phyloP scores from a whole-genome alignment of 37 sponge, comb jelly and placozoan genomes.

The Theonella swinhoei region DNA sequence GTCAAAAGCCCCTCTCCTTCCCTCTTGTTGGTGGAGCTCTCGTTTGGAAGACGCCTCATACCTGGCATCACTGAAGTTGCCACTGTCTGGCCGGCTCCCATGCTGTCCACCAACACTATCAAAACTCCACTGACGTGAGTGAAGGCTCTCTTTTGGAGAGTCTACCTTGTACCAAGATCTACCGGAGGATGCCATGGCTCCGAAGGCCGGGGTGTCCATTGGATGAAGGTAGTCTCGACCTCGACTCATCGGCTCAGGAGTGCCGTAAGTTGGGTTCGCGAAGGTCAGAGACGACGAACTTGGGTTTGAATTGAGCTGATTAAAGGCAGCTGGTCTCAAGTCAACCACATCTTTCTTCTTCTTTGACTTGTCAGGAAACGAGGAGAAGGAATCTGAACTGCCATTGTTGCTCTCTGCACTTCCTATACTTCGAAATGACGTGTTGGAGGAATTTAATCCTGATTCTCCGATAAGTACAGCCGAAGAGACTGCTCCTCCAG shows the following conservation, averaged over 20 bases:
- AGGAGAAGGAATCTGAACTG: constrained; percentile 14
- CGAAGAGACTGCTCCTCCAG: neutral
- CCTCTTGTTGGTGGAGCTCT: neutral
- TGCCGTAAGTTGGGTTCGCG: neutral
- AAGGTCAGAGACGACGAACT: neutral
- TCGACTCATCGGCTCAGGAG: neutral
- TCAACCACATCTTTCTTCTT: constrained; percentile 63
- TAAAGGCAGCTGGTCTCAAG: constrained; percentile 38
- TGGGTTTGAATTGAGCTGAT: neutral
- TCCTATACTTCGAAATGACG: neutral
- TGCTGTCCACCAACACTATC: neutral
- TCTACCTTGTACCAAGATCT: constrained; percentile 30
- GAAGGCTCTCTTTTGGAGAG: constrained; percentile 31
- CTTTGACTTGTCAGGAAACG: neutral
- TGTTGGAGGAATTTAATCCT: neutral
- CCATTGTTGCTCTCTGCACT: constrained; percentile 11
- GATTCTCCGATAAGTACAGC: constrained; percentile 13
- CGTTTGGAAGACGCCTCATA: neutral
- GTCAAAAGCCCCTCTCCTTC: constrained; percentile 2
- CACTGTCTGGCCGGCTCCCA: neutral
- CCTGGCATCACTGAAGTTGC: neutral
- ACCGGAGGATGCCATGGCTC: neutral
- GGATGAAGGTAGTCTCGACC: neutral
- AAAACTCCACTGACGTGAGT: constrained; percentile 17
- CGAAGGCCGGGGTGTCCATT: neutral